Evolutionary conservation across 2,113 vertebrate species (phyloP), one percentile per base, ranked within the genome.

Genomic region (Mobula hypostoma): DNA sequence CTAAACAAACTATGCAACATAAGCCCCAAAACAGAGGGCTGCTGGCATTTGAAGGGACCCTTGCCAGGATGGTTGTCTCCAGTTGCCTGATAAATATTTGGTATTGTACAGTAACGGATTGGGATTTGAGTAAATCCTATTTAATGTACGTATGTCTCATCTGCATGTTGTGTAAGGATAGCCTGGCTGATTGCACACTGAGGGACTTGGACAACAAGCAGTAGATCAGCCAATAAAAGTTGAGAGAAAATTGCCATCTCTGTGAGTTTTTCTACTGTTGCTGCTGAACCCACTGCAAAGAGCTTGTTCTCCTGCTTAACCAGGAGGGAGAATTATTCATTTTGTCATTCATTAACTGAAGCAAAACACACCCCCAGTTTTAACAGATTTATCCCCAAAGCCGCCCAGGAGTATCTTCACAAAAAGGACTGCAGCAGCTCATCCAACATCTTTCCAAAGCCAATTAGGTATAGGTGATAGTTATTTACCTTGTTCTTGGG

Each of bases 1-100:
- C 32, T 29, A 40, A 56, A 93, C 91, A 93, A 72, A 93, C 91
- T 93, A 93, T 93, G 91, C 91, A 93, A 93, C 40, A 76, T 32
- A 29, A 74, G 40, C 68, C 32, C 74, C 66, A n/a, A 24, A 74
- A 40, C 24, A 66, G 70, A 74, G 40, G 68, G 56, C 56, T 40
- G 66, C 19, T 56, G 70, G 21, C 36, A 24, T 74, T 74, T 93
- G 68, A 74, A 88, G 85, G 63, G 85, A 32, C 85, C 29, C 11
- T 90, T 29, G 19, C 12, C 14, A 29, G 40, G 21, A 93, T 76
- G 91, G 40, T 27, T 74, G 21, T 93, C 40, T 74, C 36, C 12
- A 74, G 27, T 74, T 74, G 68, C 91, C 91, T 93, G 91, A 93
- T 93, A 74, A 74, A 93, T 93, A 93, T 36, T 93, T 56, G 36